Evolutionary conservation across 2,888 invertebrate species (phyloP).

Genomic region (Temnothorax rugatulus): DNA sequence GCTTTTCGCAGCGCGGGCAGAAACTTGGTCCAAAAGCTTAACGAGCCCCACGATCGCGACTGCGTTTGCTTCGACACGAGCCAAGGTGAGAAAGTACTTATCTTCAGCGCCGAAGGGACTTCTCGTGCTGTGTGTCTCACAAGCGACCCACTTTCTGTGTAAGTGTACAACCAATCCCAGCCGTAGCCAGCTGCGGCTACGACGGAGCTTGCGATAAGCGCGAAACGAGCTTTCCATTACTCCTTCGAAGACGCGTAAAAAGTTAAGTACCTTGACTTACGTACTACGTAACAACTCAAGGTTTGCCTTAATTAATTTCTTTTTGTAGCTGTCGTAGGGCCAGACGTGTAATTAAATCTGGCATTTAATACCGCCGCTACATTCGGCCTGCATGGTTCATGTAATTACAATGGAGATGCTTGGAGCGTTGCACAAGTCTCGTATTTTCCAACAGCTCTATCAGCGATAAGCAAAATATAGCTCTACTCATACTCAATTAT

Average conservation of each 20-base stretch:
- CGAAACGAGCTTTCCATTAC: slow-evolving; percentile 62
- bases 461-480: neutral
- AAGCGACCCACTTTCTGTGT: slow-evolving; percentile 61
- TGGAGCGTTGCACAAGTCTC: neutral
- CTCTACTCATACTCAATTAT: neutral
- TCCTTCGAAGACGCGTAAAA: slow-evolving; percentile 49
- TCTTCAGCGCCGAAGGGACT: slow-evolving; percentile 55
- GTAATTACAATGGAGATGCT: slow-evolving; percentile 18
- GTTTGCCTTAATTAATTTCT: slow-evolving; percentile 51
- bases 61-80: slow-evolving; percentile 45
- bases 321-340: slow-evolving; percentile 5
- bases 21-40: slow-evolving; percentile 60
- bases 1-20: slow-evolving; percentile 41
- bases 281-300: slow-evolving; percentile 41
- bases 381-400: slow-evolving; percentile 2
- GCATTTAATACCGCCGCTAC: slow-evolving; percentile 19
- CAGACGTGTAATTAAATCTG: slow-evolving; percentile 35
- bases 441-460: slow-evolving; percentile 20
- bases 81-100: slow-evolving; percentile 59
- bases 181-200: slow-evolving; percentile 46
- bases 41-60: slow-evolving; percentile 53
- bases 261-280: slow-evolving; percentile 50
- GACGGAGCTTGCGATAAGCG: slow-evolving; percentile 51
- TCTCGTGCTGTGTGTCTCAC: slow-evolving; percentile 45
- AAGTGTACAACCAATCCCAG: slow-evolving; percentile 36